Conservation (phyloP, 1,140 invertebrate genomes). For the Samia ricini region DNA sequence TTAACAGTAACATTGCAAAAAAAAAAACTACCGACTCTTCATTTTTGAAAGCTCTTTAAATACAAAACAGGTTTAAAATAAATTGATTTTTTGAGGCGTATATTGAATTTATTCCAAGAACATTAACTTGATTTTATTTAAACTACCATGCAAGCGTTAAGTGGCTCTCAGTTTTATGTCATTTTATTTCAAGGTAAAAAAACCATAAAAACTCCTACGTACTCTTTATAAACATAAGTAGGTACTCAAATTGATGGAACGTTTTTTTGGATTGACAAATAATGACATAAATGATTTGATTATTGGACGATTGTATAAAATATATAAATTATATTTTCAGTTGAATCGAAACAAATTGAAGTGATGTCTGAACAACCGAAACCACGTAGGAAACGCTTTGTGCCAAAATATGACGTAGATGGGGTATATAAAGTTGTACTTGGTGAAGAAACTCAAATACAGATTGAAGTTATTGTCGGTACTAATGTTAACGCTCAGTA, state of each 20-base stretch:
- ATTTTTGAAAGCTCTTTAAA: no score
- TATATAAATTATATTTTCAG: conserved; percentile 22
- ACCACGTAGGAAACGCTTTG: conserved; percentile 60
- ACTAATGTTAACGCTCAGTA: conserved; percentile 83
- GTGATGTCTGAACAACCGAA: conserved; percentile 40
- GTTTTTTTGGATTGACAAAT: neutral
- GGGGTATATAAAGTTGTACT: conserved; percentile 59
- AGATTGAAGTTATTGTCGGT: conserved; percentile 75
- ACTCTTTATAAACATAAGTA: no score
- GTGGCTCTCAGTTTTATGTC: no score
- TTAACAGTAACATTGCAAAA: no score
- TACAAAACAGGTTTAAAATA: no score
- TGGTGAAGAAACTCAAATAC: conserved; percentile 70
- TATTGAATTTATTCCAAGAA: no score
- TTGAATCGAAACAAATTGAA: conserved; percentile 21
- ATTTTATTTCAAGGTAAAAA: no score
- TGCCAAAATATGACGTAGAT: conserved; percentile 70
- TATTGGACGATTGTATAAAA: neutral
- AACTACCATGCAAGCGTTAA: no score
- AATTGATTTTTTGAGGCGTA: no score
- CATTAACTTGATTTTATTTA: no score
- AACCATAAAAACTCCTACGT: no score
- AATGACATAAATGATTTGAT: neutral
- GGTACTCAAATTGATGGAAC: neutral
- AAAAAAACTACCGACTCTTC: no score